These are phyloP conservation scores for Thysanoteuthis rhombus DNA, from an alignment of 2,888 invertebrate species.

Conservation along the genomic window DNA sequence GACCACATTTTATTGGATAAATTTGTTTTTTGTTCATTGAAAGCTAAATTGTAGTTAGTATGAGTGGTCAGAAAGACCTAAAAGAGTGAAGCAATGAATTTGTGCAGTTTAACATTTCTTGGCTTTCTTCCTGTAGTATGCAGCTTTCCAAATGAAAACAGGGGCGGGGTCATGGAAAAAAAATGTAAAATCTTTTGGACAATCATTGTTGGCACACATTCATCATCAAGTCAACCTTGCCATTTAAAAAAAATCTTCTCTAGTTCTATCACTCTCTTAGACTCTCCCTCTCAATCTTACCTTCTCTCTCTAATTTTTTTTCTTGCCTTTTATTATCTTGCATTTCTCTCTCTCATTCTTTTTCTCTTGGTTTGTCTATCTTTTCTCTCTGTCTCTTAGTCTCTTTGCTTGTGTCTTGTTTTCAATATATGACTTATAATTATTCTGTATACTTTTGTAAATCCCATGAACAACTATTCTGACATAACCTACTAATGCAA, in stretches of 20 bases:
- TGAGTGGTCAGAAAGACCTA: not conserved
- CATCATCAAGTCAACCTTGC: not conserved
- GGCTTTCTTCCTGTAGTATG: not conserved
- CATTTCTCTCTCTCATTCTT: not conserved
- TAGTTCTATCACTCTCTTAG: not conserved
- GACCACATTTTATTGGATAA: not conserved
- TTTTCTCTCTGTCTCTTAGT: not conserved
- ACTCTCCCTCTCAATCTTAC: not conserved
- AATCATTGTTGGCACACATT: not conserved
- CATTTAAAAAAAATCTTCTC: not conserved
- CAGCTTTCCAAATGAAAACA: not conserved
- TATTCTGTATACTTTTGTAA: too few species aligned
- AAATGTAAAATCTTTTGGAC: not conserved
- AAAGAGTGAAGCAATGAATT: not conserved
- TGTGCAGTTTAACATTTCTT: not conserved
- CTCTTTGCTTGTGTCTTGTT: too few species aligned
- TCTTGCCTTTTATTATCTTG: too few species aligned
- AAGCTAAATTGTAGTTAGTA: not conserved
- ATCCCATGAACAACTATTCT: too few species aligned
- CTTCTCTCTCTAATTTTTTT: not conserved
- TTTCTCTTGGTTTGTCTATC: not conserved
- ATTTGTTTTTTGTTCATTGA: not conserved
- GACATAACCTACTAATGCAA: too few species aligned
- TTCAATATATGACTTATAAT: too few species aligned
- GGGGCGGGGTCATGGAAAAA: not conserved